phyloP scores from a whole-genome alignment of 1,140 invertebrate species.

The Bradysia coprophila region DNA sequence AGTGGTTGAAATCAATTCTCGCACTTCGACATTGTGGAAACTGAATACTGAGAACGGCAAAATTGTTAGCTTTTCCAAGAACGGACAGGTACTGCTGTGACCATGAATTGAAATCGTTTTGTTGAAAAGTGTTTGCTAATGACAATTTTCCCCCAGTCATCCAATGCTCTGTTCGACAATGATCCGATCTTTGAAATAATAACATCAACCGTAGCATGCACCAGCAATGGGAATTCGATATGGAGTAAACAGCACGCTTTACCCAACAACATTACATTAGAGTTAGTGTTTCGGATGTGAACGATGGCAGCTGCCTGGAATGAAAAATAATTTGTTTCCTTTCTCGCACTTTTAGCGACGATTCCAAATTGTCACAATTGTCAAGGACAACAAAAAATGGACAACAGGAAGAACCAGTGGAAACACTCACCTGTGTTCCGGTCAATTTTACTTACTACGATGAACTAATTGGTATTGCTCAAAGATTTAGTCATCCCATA shows the following conservation, averaged over 20 bases:
- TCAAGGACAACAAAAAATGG: conserved; percentile 10
- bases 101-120: neutral
- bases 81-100: neutral
- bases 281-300: conserved; percentile 27
- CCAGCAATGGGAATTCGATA: conserved; percentile 2
- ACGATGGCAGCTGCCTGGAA: conserved; percentile 6
- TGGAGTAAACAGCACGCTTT: conserved; percentile 31
- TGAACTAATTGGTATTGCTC: conserved; percentile 61
- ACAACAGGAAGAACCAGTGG: conserved; percentile 53
- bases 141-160: neutral
- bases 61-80: conserved; percentile 20
- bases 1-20: conserved; percentile 53
- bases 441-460: conserved; percentile 80
- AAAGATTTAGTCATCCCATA: conserved; percentile 44
- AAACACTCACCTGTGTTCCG: too few species aligned
- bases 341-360: neutral
- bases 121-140: neutral
- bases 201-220: neutral
- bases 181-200: conserved; percentile 1
- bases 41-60: conserved; percentile 44
- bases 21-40: conserved; percentile 54
- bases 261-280: conserved; percentile 44
- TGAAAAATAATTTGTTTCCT: neutral
- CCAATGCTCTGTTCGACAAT: neutral
- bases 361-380: neutral